Conservation (phyloP, 2,113 vertebrate species). For the Triplophysa rosa region DNA sequence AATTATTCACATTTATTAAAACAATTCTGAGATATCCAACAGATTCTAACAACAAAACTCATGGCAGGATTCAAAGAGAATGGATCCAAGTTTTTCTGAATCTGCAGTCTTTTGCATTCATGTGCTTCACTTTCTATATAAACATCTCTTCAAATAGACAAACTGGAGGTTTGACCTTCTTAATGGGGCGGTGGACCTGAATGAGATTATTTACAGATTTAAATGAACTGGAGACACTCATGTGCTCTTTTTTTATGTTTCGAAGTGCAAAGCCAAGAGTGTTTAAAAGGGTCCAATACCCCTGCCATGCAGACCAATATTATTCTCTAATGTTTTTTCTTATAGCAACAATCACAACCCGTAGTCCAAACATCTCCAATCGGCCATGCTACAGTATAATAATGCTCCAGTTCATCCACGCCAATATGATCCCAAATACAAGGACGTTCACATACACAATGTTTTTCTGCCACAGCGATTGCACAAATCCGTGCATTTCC, state of each 20-base stretch:
- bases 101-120: background rate
- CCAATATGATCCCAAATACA: background rate
- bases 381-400: slow-evolving; percentile 10
- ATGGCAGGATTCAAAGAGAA: slow-evolving; percentile 42
- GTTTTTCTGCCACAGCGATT: background rate
- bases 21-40: slow-evolving; percentile 69
- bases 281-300: slow-evolving; percentile 1
- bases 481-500: background rate
- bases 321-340: too few relatives aligned
- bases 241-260: slow-evolving; percentile 28
- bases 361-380: background rate
- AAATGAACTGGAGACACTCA: background rate
- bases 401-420: background rate
- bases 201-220: slow-evolving; percentile 15
- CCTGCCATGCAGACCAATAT: slow-evolving; percentile 6
- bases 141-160: slow-evolving; percentile 11
- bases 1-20: slow-evolving; percentile 75
- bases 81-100: slow-evolving; percentile 8
- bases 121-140: background rate
- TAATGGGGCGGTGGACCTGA: background rate
- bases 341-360: too few relatives aligned
- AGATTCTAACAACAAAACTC: slow-evolving; percentile 68
- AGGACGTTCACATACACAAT: background rate
- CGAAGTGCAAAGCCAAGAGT: slow-evolving; percentile 19
- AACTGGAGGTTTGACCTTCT: background rate